Evolutionary conservation across 2,113 vertebrate genomes (phyloP).

Genomic region (Irena cyanogastra): DNA sequence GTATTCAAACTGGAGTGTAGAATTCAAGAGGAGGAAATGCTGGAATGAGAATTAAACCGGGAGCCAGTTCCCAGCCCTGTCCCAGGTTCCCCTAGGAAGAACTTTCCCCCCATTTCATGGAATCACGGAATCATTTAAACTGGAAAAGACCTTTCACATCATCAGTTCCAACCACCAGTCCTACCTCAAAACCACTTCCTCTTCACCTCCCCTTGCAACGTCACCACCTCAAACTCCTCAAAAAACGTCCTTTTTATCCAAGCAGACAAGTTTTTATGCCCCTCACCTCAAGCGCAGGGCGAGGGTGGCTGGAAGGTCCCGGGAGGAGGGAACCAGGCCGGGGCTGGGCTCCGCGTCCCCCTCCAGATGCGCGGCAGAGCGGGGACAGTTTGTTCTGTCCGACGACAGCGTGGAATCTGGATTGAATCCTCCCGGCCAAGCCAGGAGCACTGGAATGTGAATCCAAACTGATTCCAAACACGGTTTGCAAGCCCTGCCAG

Average conservation of each 20-base stretch:
- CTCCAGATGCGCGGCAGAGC: background rate
- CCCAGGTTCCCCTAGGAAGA: background rate
- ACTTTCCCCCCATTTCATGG: background rate
- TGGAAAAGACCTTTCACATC: background rate
- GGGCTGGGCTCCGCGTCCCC: accelerated
- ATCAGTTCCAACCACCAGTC: background rate
- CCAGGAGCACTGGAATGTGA: background rate
- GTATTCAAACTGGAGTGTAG: accelerated
- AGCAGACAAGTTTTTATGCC: accelerated
- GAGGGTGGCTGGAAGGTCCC: background rate
- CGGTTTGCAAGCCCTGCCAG: background rate
- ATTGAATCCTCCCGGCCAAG: background rate
- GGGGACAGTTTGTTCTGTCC: background rate
- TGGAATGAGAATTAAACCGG: background rate
- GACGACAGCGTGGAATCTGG: background rate
- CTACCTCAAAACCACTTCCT: background rate
- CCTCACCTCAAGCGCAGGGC: background rate
- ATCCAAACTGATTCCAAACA: background rate
- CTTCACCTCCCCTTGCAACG: background rate
- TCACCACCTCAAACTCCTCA: background rate
- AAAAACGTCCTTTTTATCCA: accelerated
- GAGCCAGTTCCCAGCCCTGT: background rate
- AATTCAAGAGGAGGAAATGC: background rate
- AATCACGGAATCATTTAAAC: background rate
- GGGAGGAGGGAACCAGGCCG: background rate